Evolutionary conservation across 2,113 vertebrate species (phyloP), one percentile per base, ranked within the genome.

Genomic region (Menidia beryllina): DNA sequence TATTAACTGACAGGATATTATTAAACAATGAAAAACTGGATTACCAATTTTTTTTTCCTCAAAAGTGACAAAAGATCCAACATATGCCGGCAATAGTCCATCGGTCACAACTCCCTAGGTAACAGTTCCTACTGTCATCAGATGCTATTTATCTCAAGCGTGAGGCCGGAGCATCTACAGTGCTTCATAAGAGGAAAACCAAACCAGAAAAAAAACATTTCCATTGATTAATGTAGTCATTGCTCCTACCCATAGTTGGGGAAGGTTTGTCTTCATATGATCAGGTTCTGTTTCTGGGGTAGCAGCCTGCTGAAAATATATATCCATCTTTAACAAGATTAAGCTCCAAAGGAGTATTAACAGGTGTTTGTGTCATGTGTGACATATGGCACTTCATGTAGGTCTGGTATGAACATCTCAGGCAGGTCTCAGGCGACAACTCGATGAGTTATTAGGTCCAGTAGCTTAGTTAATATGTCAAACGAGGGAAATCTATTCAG

Each of bases 1-100:
- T 36, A 60, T 60, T 38, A 52, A 34, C 21, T 2, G 4, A 19
- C 43, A 49, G 36, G 30, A 67, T 73, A 67, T 51, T 36, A 82
- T 60, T 48, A 61, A 65, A 75, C 27, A 19, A 5, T 9, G 8
- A 51, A 56, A 25, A 66, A 34, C 23, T 51, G 14, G 4, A 50
- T 17, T 41, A 13, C 26, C 24, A 15, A 45, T 7, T 19, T 19
- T 45, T 45, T 5, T 14, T 15, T 5, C 15, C 11, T 41, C 1
- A 2, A 38, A 0, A 12, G 3, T 47, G 39, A 25, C 14, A 43
- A n/a, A n/a, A 43, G 5, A 19, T 30, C 41, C 45, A 20, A 27
- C 7, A 10, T 11, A 7, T 53, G n/a, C n/a, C 3, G 20, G 4
- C 27, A 23, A 34, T 17, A 36, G 11, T 14, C 21, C 19, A 19